Evolutionary conservation across 2,888 invertebrate species (phyloP), one percentile per base, ranked within the genome.

Genomic region (Acleris cristana): DNA sequence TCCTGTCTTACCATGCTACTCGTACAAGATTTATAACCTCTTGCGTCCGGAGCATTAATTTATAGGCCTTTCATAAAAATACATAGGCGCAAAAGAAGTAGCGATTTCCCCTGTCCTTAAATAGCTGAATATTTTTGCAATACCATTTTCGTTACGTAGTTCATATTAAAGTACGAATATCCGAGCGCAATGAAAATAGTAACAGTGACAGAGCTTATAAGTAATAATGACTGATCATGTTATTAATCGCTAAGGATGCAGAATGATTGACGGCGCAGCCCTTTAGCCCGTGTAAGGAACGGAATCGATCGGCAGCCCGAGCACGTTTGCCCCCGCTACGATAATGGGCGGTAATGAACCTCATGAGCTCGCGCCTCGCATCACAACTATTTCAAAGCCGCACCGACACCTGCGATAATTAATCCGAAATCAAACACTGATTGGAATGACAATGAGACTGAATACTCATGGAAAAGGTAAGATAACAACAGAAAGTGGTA

Each of bases 271-370:
- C 77, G 74, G 72, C 73, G 74, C 70, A 73, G 79, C 76, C 79
- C 82, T 78, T 77, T 76, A 80, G 80, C 75, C 65, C 57, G 52
- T 62, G 55, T 64, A 70, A 54, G 71, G 71, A 18, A 67, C 64
- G 67, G 70, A 71, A 69, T 65, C 70, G 48, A 73, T 89, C 78
- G 69, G 72, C 73, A 88, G 79, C 78, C 89, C 71, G 75, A 71
- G 76, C 90, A 88, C 88, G 90, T 86, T 72, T 63, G 83, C 77
- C 82, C 80, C 78, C 75, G 77, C 79, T 79, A 79, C 79, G 78
- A 82, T 90, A 88, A 89, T 87, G 85, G 86, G 70, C 79, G 70
- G 79, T 90, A 89, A 90, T 87, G 84, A 87, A 83, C 78, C 78
- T 71, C 79, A 73, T 70, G 74, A 74, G 77, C 75, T 74, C 74